phyloP scores from a whole-genome alignment of 2,113 vertebrate species.

The Ptilonorhynchus violaceus region DNA sequence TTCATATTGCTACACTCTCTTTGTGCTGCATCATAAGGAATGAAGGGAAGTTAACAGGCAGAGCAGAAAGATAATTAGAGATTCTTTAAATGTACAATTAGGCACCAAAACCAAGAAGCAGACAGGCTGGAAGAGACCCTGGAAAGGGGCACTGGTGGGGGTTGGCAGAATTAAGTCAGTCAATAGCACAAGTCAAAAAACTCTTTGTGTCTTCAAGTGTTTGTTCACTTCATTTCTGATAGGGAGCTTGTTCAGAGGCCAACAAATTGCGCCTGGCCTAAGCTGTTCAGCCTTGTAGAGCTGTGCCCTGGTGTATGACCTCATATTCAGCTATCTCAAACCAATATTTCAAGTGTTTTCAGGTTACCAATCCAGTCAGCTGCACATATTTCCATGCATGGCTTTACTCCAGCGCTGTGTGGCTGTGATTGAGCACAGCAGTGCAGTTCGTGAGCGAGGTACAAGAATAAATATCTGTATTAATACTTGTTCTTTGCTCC shows the following conservation, averaged over 20 bases:
- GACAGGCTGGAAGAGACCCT: not conserved
- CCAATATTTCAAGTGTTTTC: not conserved
- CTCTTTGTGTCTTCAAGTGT: not conserved
- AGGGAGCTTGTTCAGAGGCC: not conserved
- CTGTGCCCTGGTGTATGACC: not conserved
- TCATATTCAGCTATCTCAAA: not conserved
- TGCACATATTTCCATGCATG: accelerated
- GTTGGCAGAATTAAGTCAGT: not conserved
- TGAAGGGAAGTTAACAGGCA: not conserved
- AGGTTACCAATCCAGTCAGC: not conserved
- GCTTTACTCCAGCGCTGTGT: not conserved
- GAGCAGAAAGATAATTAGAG: not conserved
- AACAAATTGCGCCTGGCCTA: not conserved
- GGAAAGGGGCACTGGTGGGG: not conserved
- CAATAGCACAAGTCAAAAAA: not conserved
- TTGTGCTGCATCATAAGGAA: not conserved
- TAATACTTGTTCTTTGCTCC: not conserved
- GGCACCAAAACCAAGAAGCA: not conserved
- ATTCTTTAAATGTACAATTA: not conserved
- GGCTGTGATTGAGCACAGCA: not conserved
- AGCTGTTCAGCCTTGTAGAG: not conserved
- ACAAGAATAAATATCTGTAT: not conserved
- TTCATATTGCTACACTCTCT: accelerated
- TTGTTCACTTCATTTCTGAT: not conserved
- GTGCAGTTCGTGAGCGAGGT: not conserved